phyloP scores from a whole-genome alignment of 2,888 invertebrate species.

The Idaea straminata region DNA sequence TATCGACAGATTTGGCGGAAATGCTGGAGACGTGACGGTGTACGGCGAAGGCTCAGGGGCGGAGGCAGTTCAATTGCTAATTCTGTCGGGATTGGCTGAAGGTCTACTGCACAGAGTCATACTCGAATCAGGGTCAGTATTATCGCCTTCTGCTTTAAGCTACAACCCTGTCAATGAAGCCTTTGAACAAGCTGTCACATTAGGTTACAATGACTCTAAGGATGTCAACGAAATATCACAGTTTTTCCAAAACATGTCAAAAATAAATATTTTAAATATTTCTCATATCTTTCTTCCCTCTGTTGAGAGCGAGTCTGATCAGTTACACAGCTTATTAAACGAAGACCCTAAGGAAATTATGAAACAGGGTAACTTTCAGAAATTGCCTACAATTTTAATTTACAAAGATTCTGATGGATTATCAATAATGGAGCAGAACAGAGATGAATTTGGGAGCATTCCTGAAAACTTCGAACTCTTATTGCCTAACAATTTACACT shows the following conservation, averaged over 20 bases:
- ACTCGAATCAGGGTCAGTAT: slow-evolving; percentile 61
- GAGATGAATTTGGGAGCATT: slow-evolving; percentile 34
- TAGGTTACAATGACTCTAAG: slow-evolving; percentile 59
- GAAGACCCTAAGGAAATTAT: slow-evolving; percentile 52
- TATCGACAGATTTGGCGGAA: slow-evolving; percentile 63
- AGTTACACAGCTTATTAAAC: slow-evolving; percentile 42
- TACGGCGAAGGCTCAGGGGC: slow-evolving; percentile 67
- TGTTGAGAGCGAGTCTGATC: slow-evolving; percentile 43
- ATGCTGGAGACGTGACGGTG: slow-evolving; percentile 56
- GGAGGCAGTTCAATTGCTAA: slow-evolving; percentile 53
- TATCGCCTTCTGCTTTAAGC: slow-evolving; percentile 53
- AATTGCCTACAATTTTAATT: slow-evolving; percentile 54
- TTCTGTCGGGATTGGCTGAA: slow-evolving; percentile 51
- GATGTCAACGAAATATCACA: slow-evolving; percentile 36
- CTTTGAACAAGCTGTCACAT: slow-evolving; percentile 55
- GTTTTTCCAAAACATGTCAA: slow-evolving; percentile 44
- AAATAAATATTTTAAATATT: slow-evolving; percentile 34
- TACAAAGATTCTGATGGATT: slow-evolving; percentile 45
- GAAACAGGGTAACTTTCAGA: slow-evolving; percentile 40
- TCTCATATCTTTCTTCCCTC: slow-evolving; percentile 52
- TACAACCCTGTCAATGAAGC: slow-evolving; percentile 51
- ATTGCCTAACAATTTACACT: slow-evolving; percentile 58
- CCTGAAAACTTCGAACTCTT: slow-evolving; percentile 49
- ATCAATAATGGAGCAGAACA: slow-evolving; percentile 34
- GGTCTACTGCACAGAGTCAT: slow-evolving; percentile 61